Percentiles rank a stretch among this genome's conserved stretches.
phyloP scores from a whole-genome alignment of 2,888 invertebrate genomes.

The Erebia epiphron region DNA sequence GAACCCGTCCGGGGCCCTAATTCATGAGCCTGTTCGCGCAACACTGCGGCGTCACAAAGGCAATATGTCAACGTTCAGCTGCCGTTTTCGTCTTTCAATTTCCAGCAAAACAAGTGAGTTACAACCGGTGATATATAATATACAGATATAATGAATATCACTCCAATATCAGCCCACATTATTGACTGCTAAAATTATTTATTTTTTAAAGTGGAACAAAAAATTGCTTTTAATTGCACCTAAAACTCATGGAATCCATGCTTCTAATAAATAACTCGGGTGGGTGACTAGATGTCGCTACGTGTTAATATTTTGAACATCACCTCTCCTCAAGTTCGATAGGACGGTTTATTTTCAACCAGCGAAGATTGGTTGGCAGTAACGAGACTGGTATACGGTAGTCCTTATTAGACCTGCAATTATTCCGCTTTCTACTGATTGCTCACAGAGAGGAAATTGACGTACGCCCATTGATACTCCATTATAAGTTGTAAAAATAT shows the following conservation, averaged over 20 bases:
- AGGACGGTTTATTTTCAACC: slow-evolving; percentile 64
- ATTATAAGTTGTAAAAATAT: no score
- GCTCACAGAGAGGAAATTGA: slow-evolving; percentile 13
- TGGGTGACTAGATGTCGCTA: slow-evolving; percentile 50
- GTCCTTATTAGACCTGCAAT: slow-evolving; percentile 73
- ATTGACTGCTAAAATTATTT: neutral
- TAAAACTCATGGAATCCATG: slow-evolving; percentile 45
- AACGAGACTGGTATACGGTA: slow-evolving; percentile 74
- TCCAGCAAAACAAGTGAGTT: no score
- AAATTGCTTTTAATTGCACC: slow-evolving; percentile 26
- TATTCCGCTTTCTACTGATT: slow-evolving; percentile 50
- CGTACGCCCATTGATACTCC: neutral
- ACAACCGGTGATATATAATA: no score
- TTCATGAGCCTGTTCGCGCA: no score
- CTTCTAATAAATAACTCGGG: slow-evolving; percentile 47
- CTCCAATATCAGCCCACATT: neutral
- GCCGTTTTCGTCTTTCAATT: no score
- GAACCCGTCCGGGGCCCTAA: no score
- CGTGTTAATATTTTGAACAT: slow-evolving; percentile 53
- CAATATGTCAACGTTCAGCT: no score
- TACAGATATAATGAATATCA: no score
- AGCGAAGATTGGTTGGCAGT: slow-evolving; percentile 70
- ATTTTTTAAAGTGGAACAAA: slow-evolving; percentile 3
- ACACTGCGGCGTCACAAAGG: no score
- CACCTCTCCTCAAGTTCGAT: slow-evolving; percentile 65